Evolutionary conservation across 1,140 invertebrate species (phyloP), one percentile per base, ranked within the genome.

Genomic region (Pygmarrhopalites habei): DNA sequence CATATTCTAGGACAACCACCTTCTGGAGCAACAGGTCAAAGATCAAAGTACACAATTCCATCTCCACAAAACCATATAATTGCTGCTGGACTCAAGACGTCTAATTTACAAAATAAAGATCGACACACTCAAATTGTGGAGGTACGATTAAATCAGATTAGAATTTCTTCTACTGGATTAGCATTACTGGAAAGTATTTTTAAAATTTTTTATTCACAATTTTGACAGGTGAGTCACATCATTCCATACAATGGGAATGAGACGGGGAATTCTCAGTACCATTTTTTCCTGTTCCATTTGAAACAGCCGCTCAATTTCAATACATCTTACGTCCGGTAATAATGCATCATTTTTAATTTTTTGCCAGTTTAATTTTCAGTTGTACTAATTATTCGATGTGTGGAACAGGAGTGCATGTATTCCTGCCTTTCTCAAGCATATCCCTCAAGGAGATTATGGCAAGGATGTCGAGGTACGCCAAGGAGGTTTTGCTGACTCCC

Each of bases 1-100:
- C n/a, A n/a, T n/a, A n/a, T n/a, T n/a, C n/a, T n/a, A n/a, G 61
- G 61, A 17, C 26, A 43, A 1, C 39, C 52, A 15, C 23, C 49
- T 21, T n/a, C n/a, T n/a, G n/a, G n/a, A n/a, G 25, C 26, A 25
- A 44, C 15, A 1, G 43, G 23, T 29, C 15, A n/a, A 5, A n/a
- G n/a, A n/a, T n/a, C n/a, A n/a, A 63, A 63, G 41, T 63, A 63
- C 21, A 35, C 41, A 39, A 63, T 63, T 26, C 52, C 61, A 26
- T 21, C 29, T 21, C 25, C 61, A 3, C 44, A 63, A 25, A 46
- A 63, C 23, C 51, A 63, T n/a, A 32, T 47, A n/a, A 44, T 63
- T 14, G 61, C 43, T 1, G n/a, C 57, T 23, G 61, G 52, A 3
- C 43, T 63, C 1, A 47, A 5, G 19, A 32, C 61, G 5, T 32